These are phyloP conservation scores for Ooceraea biroi DNA, from an alignment of 1,140 invertebrate genomes.

Conservation along the genomic window DNA sequence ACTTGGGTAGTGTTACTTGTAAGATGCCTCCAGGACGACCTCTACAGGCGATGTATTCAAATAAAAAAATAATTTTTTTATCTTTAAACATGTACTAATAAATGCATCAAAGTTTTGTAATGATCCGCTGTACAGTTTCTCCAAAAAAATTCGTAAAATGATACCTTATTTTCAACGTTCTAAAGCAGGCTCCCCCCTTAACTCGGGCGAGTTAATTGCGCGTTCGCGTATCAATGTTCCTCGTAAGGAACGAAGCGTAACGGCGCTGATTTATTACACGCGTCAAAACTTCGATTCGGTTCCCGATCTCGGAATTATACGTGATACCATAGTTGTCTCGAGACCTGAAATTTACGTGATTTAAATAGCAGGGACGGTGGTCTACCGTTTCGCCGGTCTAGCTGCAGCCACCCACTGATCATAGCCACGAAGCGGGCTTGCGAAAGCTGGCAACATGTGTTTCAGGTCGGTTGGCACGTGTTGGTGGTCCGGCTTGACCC, in stretches of 20 bases:
- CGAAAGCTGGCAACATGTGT: conserved; percentile 80
- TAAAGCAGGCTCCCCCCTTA: no score
- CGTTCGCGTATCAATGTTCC: background rate
- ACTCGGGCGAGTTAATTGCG: conserved; percentile 16
- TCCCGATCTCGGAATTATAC: background rate
- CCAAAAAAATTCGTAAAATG: no score
- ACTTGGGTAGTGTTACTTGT: no score
- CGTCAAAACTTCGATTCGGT: background rate
- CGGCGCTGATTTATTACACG: background rate
- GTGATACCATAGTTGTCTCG: background rate
- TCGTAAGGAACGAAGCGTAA: background rate
- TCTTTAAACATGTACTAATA: no score
- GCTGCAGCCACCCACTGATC: background rate
- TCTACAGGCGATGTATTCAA: no score
- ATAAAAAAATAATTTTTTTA: no score
- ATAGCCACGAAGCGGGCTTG: conserved; percentile 62
- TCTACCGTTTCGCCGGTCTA: background rate
- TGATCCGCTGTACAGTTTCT: no score
- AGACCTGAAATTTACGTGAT: background rate
- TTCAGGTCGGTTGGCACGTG: conserved; percentile 77
- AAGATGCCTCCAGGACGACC: no score
- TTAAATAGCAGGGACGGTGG: no score
- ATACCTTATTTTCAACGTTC: no score
- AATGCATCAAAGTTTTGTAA: no score
- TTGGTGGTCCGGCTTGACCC: conserved; percentile 79